phyloP scores from a whole-genome alignment of 2,113 vertebrate species.

The Colaptes auratus region DNA sequence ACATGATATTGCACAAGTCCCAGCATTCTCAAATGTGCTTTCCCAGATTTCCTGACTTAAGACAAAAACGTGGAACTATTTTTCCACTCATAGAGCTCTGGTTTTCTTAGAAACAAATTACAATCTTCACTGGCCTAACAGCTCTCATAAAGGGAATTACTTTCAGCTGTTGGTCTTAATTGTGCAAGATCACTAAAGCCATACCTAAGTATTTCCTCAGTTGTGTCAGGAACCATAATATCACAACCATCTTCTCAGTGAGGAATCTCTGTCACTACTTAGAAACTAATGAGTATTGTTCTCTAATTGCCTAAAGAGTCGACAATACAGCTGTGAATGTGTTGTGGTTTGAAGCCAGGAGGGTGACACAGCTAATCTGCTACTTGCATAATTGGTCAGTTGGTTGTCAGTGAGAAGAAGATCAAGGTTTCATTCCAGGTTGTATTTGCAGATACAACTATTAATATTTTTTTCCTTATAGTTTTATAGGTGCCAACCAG shows the following conservation, averaged over 20 bases:
- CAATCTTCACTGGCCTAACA: not conserved
- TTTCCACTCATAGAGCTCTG: not conserved
- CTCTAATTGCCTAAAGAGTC: not conserved
- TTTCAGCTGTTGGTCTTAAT: not conserved
- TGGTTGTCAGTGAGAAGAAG: not conserved
- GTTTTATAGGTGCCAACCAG: not conserved
- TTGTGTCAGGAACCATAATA: not conserved
- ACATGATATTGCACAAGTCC: slow-evolving; percentile 15
- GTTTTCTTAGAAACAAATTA: not conserved
- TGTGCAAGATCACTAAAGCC: not conserved
- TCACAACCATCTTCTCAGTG: not conserved
- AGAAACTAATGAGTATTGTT: not conserved
- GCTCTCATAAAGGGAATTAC: not conserved
- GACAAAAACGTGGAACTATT: not conserved
- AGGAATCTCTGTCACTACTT: not conserved
- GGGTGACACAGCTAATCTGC: not conserved
- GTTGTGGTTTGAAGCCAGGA: not conserved
- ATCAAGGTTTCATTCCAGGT: not conserved
- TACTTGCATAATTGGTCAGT: not conserved
- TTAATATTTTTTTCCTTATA: not conserved
- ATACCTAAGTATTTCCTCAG: not conserved
- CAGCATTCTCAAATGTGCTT: not conserved
- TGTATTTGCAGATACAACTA: not conserved
- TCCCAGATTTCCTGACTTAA: slow-evolving; percentile 2
- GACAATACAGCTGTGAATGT: not conserved